Conservation (phyloP, 2,888 invertebrate species). For the Lepidochrysops patricia region DNA sequence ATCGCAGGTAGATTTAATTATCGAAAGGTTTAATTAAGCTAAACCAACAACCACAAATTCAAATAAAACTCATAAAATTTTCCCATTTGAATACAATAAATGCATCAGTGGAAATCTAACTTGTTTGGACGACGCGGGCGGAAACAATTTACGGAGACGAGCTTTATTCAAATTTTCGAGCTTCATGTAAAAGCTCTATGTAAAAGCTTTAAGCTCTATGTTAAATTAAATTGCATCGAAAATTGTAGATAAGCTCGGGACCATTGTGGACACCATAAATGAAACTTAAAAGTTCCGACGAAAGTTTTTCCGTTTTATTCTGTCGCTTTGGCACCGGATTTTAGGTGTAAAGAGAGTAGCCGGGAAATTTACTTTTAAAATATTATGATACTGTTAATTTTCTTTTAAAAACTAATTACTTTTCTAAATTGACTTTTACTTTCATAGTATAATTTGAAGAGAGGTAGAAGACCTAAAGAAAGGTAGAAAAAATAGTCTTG, state of each 20-base stretch:
- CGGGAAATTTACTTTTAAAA: neutral
- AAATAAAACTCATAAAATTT: neutral
- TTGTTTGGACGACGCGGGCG: conserved; percentile 14
- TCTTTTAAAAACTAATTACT: neutral
- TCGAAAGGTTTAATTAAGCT: neutral
- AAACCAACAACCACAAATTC: neutral
- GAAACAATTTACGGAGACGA: conserved; percentile 27
- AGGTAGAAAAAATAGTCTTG: no score
- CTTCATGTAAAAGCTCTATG: conserved; percentile 11
- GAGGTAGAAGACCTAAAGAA: no score
- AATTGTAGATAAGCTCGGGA: conserved; percentile 10
- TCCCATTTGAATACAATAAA: conserved; percentile 12
- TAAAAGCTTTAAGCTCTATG: conserved; percentile 28
- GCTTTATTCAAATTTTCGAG: conserved; percentile 34
- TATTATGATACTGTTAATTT: neutral
- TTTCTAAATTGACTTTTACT: neutral
- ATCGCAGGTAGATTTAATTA: neutral
- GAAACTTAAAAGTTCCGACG: neutral
- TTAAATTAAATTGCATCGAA: conserved; percentile 32
- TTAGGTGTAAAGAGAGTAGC: neutral
- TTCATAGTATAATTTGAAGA: no score
- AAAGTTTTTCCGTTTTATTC: neutral
- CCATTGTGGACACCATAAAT: neutral
- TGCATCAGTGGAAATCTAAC: neutral
- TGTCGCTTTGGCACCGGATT: neutral